Evolutionary conservation across 1,140 invertebrate genomes (phyloP).

Genomic region (Argopecten irradians): DNA sequence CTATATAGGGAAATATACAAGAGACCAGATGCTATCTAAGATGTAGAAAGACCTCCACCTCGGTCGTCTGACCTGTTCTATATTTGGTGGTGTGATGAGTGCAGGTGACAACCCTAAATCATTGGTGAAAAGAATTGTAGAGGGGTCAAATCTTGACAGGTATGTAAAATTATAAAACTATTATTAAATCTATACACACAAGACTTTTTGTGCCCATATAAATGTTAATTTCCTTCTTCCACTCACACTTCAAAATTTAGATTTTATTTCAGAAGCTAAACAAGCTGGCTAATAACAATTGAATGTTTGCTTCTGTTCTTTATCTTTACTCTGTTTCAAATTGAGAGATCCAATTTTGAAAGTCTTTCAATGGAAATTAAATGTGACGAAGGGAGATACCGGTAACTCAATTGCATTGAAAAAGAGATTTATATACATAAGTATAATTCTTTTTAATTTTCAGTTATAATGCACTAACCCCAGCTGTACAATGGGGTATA

Average conservation of each 20-base stretch:
- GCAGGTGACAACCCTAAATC: background rate
- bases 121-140: constrained; percentile 16
- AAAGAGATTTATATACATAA: background rate
- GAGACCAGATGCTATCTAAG: constrained; percentile 1
- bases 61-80: constrained; percentile 37
- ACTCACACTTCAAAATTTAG: background rate
- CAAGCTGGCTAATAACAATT: background rate
- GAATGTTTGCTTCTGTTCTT: background rate
- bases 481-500: constrained; percentile 35
- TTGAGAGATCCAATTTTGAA: background rate
- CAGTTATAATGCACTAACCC: constrained; percentile 28
- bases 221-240: background rate
- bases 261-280: background rate
- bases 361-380: too few relatives aligned
- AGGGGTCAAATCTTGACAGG: constrained; percentile 28
- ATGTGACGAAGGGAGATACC: background rate
- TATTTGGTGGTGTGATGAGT: constrained; percentile 30
- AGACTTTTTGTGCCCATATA: background rate
- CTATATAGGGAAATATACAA: constrained; percentile 33
- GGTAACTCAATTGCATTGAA: background rate
- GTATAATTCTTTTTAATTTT: background rate
- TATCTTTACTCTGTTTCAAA: background rate
- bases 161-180: background rate
- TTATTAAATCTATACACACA: background rate
- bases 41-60: constrained; percentile 36